phyloP scores from a whole-genome alignment of 2,888 invertebrate species.

The Phytoseiulus persimilis region DNA sequence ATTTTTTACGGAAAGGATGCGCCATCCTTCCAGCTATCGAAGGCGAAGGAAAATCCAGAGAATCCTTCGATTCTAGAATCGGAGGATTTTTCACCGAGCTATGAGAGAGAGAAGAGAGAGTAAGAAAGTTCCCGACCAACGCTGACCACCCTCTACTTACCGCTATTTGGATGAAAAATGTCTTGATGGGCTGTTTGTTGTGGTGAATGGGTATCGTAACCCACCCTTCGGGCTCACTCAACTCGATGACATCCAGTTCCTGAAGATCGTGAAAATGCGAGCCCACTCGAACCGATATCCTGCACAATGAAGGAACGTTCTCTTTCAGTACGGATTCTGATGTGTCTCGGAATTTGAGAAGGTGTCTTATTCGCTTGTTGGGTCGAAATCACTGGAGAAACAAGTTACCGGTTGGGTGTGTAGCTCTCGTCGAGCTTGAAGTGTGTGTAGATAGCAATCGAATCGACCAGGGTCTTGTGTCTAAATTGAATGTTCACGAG shows the following conservation, averaged over 20 bases:
- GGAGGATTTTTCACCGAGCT: too few relatives aligned
- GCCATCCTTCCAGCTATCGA: too few relatives aligned
- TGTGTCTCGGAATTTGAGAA: too few relatives aligned
- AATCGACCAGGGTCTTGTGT: conserved; percentile 83
- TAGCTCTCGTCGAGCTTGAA: conserved; percentile 98
- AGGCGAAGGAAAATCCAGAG: too few relatives aligned
- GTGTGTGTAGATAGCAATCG: conserved; percentile 93
- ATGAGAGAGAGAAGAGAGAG: too few relatives aligned
- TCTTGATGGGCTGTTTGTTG: conserved; percentile 73
- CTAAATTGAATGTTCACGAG: conserved; percentile 93
- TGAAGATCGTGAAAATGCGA: conserved; percentile 93
- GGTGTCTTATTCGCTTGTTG: neutral
- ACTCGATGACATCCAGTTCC: conserved; percentile 84
- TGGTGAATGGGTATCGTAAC: conserved; percentile 84
- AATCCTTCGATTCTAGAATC: too few relatives aligned
- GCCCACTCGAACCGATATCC: conserved; percentile 83
- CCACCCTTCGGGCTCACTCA: conserved; percentile 94
- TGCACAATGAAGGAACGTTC: conserved; percentile 48
- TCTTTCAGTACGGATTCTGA: conserved; percentile 45
- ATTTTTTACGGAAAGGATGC: too few relatives aligned
- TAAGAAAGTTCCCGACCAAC: too few relatives aligned
- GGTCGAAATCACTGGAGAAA: neutral
- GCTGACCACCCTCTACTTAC: conserved; percentile 52
- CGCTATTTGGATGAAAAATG: conserved; percentile 92
- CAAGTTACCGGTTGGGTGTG: conserved; percentile 69